Evolutionary conservation across 2,113 vertebrate genomes (phyloP), one percentile per base, ranked within the genome.

Genomic region (Spizaetus ornatus): DNA sequence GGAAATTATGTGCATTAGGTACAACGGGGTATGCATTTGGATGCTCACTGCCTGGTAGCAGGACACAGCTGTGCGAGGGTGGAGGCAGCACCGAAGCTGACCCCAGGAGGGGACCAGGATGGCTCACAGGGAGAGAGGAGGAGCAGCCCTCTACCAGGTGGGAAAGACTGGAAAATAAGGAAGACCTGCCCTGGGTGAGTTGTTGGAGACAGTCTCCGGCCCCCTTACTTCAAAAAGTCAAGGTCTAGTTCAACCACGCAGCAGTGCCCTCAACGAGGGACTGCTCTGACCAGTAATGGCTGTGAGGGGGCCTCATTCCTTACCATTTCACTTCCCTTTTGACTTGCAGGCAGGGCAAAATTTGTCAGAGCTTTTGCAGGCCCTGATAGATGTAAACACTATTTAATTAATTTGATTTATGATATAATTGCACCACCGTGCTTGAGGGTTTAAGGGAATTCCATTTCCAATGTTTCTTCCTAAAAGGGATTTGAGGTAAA

Each of bases 361-460:
- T 65, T 87, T 70, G 32, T 80, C 76, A 76, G 82, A 86, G 48
- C 25, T 92, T 76, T 62, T 93, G 71, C 74, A 93, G 47, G 26
- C 71, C 74, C 74, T 71, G 74, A 72, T 82, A 93, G 74, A 81
- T 63, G 66, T 77, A 95, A 95, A 83, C 78, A 70, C 70, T 62
- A 7, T 82, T 95, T 91, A 94, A 94, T 95, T 95, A 94, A 95
- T 96, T 92, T 87, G 84, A 95, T 95, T 94, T 95, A 95, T 66
- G 40, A 36, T 89, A 73, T 77, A 97, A 95, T 95, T 95, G 70
- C 62, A 92, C 77, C 62, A 61, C 83, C 48, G 58, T 58, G 67
- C 91, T 94, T 85, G 71, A 94, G 71, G 67, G 50, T 90, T 88
- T 80, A 93, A 93, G 67, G 70, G 82, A 89, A 77, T 94, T 86